These are phyloP conservation scores for Melinaea marsaeus DNA, from an alignment of 2,888 invertebrate genomes.

Conservation along the genomic window DNA sequence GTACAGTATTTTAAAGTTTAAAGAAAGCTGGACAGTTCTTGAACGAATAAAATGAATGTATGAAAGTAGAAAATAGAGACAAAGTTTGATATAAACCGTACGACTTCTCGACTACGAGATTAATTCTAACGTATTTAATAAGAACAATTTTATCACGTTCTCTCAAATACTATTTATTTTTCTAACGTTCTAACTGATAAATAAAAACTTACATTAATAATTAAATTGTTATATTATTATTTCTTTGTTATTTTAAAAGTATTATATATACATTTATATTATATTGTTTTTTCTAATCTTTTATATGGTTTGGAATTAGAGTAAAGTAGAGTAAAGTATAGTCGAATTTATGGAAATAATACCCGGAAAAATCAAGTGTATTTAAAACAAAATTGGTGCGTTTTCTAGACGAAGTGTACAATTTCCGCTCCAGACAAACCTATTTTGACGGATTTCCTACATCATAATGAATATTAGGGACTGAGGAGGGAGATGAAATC, in stretches of 20 bases:
- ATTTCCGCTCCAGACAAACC: constrained; percentile 39
- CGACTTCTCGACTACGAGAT: constrained; percentile 29
- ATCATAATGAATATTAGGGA: constrained; percentile 34
- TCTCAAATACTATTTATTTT: background rate
- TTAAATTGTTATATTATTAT: too few relatives aligned
- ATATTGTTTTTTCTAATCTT: background rate
- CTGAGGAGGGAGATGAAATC: constrained; percentile 7
- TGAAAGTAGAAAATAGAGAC: constrained; percentile 30
- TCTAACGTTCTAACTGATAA: background rate
- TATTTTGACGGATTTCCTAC: constrained; percentile 38
- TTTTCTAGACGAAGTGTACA: constrained; percentile 35
- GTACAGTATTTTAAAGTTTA: constrained; percentile 31
- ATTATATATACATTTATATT: background rate
- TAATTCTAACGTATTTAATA: constrained; percentile 29
- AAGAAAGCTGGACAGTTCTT: constrained; percentile 31
- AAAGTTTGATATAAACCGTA: constrained; percentile 31
- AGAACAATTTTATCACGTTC: constrained; percentile 12
- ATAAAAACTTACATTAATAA: background rate
- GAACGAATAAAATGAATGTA: constrained; percentile 30
- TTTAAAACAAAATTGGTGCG: constrained; percentile 28
- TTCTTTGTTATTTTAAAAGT: background rate
- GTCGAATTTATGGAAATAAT: constrained; percentile 5
- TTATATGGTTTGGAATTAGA: background rate
- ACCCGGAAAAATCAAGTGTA: constrained; percentile 9
- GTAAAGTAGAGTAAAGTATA: background rate